These are phyloP conservation scores for Caenorhabditis tropicalis DNA, from an alignment of 1,140 invertebrate species.

Conservation along the genomic window DNA sequence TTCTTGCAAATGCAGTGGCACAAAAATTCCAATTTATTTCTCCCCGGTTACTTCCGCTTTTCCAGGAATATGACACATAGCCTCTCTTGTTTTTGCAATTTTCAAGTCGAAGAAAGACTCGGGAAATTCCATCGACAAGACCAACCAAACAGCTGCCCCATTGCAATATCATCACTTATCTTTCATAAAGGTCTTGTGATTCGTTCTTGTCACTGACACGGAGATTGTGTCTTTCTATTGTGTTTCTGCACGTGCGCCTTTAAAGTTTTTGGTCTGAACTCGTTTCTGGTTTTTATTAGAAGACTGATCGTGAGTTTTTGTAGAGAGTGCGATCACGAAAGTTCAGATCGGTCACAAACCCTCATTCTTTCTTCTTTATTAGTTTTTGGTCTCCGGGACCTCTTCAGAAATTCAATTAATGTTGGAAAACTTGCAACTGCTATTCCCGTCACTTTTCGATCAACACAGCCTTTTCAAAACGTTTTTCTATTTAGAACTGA, in stretches of 20 bases:
- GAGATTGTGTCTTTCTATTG: neutral
- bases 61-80: neutral
- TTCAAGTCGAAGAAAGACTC: neutral
- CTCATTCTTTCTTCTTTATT: too few relatives aligned
- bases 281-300: neutral
- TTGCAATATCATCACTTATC: neutral
- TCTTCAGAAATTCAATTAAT: too few relatives aligned
- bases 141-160: slow-evolving; percentile 7
- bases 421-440: too few relatives aligned
- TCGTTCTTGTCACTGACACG: slow-evolving; percentile 25
- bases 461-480: too few relatives aligned
- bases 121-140: neutral
- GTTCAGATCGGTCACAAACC: too few relatives aligned
- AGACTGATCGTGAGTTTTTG: neutral
- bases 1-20: neutral
- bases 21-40: neutral
- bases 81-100: neutral
- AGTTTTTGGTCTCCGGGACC: neutral
- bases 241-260: neutral
- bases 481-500: too few relatives aligned
- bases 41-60: neutral
- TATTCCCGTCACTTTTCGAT: too few relatives aligned
- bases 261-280: neutral
- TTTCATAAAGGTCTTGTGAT: slow-evolving; percentile 8
- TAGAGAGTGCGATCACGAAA: neutral